phyloP scores from a whole-genome alignment of 2,888 invertebrate species.

The Agonum fuliginosum region DNA sequence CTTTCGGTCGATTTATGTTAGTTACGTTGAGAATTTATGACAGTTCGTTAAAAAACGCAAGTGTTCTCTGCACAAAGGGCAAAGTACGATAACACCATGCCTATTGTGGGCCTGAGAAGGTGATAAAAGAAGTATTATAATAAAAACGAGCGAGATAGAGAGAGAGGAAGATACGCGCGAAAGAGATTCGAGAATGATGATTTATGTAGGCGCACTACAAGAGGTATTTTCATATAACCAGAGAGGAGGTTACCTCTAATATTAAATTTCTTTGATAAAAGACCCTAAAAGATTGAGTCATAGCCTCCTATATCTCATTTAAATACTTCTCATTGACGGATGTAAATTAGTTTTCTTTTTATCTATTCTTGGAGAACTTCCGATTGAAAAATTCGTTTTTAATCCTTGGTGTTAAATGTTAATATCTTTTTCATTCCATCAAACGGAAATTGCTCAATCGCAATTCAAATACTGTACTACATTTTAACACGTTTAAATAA shows the following conservation, averaged over 20 bases:
- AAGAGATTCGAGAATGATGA: conserved; percentile 49
- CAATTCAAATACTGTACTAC: conserved; percentile 6
- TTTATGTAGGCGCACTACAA: conserved; percentile 55
- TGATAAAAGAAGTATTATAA: conserved; percentile 57
- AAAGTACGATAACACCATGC: conserved; percentile 42
- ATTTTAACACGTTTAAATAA: too few relatives aligned
- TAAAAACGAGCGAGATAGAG: conserved; percentile 18
- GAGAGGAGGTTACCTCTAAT: conserved; percentile 47
- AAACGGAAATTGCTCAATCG: conserved; percentile 18
- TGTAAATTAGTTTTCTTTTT: conserved; percentile 51
- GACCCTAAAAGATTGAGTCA: conserved; percentile 51
- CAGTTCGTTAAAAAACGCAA: conserved; percentile 55
- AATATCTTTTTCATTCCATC: conserved; percentile 34
- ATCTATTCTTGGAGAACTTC: conserved; percentile 27
- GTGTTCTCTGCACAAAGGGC: conserved; percentile 49
- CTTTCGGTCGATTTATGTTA: conserved; percentile 51
- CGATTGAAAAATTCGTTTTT: conserved; percentile 43
- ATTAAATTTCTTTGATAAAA: conserved; percentile 59
- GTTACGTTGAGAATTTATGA: conserved; percentile 55
- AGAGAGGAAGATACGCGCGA: background rate
- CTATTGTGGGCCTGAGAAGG: conserved; percentile 42
- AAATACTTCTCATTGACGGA: conserved; percentile 48
- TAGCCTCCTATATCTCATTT: conserved; percentile 29
- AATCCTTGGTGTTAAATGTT: conserved; percentile 23
- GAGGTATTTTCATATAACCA: conserved; percentile 57